Percentiles rank a stretch among this genome's conserved stretches.
Evolutionary conservation across 1,140 invertebrate species (phyloP).

Genomic region (Heliconius melpomene): DNA sequence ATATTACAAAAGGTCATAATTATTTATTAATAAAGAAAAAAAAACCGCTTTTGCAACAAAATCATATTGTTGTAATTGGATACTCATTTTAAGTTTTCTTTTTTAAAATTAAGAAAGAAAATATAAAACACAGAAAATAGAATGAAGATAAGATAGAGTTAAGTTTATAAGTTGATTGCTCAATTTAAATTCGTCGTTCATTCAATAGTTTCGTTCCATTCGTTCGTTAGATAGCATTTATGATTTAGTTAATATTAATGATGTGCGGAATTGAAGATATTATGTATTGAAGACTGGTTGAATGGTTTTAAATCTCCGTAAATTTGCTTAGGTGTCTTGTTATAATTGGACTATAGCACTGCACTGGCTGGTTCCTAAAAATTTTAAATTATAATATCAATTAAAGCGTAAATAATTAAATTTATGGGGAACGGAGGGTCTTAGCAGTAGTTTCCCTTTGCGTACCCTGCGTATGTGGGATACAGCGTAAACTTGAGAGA

Average conservation of each 20-base stretch:
- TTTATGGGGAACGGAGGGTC: neutral
- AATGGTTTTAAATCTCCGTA: conserved; percentile 47
- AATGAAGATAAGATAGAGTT: conserved; percentile 18
- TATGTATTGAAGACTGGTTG: neutral
- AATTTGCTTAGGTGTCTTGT: conserved; percentile 72
- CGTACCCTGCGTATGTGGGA: no score
- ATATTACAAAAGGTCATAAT: conserved; percentile 55
- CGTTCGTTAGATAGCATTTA: conserved; percentile 19
- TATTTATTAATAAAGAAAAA: conserved; percentile 46
- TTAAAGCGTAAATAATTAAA: neutral
- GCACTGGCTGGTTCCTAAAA: conserved; percentile 80
- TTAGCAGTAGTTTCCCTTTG: no score
- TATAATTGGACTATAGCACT: conserved; percentile 78
- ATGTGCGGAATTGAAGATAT: no score
- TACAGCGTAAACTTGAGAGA: no score
- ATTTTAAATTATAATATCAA: neutral
- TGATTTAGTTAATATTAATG: neutral
- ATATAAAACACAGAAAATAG: conserved; percentile 21
- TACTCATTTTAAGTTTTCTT: conserved; percentile 2
- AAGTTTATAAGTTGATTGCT: conserved; percentile 13
- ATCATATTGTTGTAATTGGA: conserved; percentile 51
- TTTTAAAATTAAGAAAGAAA: conserved; percentile 24
- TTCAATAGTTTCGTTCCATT: conserved; percentile 21
- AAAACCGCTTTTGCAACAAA: conserved; percentile 57
- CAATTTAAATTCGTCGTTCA: conserved; percentile 23